Base-by-base conservation (phyloP, 2,797 vertebrate genomes). In the Mareca penelope region DNA sequence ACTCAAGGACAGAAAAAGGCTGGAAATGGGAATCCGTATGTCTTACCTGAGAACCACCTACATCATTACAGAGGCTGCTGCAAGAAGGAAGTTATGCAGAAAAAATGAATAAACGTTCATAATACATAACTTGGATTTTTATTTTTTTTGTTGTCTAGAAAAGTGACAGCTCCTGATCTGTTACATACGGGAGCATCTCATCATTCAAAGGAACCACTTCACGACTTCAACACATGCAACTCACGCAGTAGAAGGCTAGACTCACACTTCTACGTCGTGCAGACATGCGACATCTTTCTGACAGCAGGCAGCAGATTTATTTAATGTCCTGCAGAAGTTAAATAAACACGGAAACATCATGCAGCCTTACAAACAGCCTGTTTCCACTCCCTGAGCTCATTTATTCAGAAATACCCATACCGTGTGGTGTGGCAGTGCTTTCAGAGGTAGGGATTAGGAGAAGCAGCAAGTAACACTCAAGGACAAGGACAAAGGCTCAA, bases 1-100 rank as follows among this genome's bases (percentile, higher is more conserved):
- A n/a, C 23, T 35, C 31, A 21, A n/a, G 29, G 44, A 60, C 40
- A 81, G n/a, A 75, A 91, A 52, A 48, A 1, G 2, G 17, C 40
- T 59, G 28, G 29, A 35, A 80, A 80, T 46, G 3, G 15, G 14
- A 50, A 37, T 17, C 39, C 42, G 13, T n/a, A 75, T 42, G n/a
- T 7, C 28, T 55, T 10, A 24, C 35, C 21, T 13, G 39, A 48
- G 59, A 55, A 48, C 5, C 7, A 1, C 1, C 40, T 18, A 6
- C n/a, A 1, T 0, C 3, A 4, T 29, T 21, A 33, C 60, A 40
- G 55, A 37, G 1, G 1, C 35, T 15, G 9, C 11, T 31, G 31
- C 37, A 28, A 59, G 29, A 28, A 24, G 31, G 35, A 29, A 61
- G 18, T 7, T 37, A 11, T 2, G 12, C 17, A 61, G 35, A 17